phyloP scores from a whole-genome alignment of 2,888 invertebrate species.

The Yponomeuta sedellus region DNA sequence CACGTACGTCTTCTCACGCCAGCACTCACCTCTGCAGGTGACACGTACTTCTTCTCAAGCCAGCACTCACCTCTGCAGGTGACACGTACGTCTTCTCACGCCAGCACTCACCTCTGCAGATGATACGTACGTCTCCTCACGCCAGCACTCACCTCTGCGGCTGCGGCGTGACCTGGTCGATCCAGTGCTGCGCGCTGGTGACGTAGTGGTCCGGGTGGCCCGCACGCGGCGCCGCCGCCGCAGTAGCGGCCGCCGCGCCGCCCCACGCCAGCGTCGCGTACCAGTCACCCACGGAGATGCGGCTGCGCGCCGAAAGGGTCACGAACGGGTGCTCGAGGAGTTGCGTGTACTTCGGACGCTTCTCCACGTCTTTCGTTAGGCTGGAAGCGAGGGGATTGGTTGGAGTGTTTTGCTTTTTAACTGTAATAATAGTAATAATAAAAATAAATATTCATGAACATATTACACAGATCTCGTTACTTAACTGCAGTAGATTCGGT shows the following conservation, averaged over 20 bases:
- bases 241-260: conserved; percentile 16
- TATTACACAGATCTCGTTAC: no score
- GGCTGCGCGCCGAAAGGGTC: conserved; percentile 82
- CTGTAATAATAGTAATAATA: no score
- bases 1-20: no score
- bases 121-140: no score
- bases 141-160: conserved; percentile 43
- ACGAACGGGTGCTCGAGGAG: conserved; percentile 93
- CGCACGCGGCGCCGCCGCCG: conserved; percentile 6
- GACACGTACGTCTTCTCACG: no score
- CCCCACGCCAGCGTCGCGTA: conserved; percentile 77
- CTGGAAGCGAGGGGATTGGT: conserved; percentile 64
- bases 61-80: no score
- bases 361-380: conserved; percentile 94
- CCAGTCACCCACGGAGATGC: conserved; percentile 89
- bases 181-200: conserved; percentile 56
- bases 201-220: conserved; percentile 35
- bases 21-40: conserved; percentile 38
- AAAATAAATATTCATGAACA: no score
- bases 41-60: conserved; percentile 34
- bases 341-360: conserved; percentile 95
- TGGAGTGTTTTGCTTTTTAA: no score
- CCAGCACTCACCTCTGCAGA: no score
- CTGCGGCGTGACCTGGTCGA: conserved; percentile 61
- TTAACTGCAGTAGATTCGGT: no score